Percentiles rank a stretch among this genome's conserved stretches.
Conservation (phyloP, 2,113 vertebrate species). For the Phaetusa simplex region DNA sequence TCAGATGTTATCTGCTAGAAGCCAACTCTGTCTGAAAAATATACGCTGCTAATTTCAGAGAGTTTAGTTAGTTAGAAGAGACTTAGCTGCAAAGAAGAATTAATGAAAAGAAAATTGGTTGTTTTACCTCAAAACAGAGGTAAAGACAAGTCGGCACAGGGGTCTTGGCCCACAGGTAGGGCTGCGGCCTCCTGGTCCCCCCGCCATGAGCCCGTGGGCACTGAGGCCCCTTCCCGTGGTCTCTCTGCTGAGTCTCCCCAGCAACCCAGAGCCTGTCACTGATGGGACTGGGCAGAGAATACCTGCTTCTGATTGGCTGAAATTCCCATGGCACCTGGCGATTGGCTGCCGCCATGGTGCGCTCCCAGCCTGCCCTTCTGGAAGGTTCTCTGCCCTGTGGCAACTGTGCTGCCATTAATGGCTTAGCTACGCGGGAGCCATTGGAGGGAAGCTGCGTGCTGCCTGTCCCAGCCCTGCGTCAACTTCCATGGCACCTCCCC, state of each 20-base stretch:
- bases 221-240: accelerated
- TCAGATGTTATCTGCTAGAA: neutral
- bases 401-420: accelerated
- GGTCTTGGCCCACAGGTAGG: neutral
- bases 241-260: neutral
- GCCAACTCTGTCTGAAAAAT: neutral
- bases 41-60: neutral
- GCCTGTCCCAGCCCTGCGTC: no score
- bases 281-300: neutral
- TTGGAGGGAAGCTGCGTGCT: neutral
- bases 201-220: neutral
- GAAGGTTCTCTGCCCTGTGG: neutral
- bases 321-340: neutral
- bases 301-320: neutral
- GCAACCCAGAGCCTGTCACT: neutral
- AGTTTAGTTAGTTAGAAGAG: neutral
- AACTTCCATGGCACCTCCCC: neutral
- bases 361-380: neutral
- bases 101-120: neutral
- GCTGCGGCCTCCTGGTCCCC: neutral
- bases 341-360: neutral
- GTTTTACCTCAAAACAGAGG: neutral
- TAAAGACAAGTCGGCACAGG: no score
- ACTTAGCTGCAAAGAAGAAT: neutral
- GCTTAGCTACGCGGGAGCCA: no score